Conservation (phyloP, 2,888 invertebrate species). For the Macrophya alboannulata region DNA sequence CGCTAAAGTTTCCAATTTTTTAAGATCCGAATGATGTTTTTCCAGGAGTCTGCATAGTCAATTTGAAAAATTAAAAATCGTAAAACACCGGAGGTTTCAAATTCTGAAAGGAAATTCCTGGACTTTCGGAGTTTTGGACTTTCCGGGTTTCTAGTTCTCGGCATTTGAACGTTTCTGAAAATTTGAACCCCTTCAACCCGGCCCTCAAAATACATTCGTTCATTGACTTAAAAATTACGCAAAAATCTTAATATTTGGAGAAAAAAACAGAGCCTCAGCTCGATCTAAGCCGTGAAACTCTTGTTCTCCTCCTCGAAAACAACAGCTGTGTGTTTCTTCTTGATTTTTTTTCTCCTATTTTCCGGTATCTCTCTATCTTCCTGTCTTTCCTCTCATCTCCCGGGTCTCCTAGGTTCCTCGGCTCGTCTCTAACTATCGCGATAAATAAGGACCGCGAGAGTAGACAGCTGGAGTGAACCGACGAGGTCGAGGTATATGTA, state of each 20-base stretch:
- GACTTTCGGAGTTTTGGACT: no score
- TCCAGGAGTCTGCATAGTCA: no score
- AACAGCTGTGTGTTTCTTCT: slow-evolving; percentile 41
- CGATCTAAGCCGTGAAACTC: neutral
- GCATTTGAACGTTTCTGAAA: no score
- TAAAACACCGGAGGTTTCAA: no score
- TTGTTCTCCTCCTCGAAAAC: slow-evolving; percentile 44
- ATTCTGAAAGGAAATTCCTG: no score
- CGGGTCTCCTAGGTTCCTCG: neutral
- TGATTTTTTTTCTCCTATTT: neutral
- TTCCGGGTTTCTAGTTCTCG: no score
- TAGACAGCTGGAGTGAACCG: slow-evolving; percentile 43
- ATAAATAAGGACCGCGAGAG: slow-evolving; percentile 26
- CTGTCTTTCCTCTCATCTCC: slow-evolving; percentile 41
- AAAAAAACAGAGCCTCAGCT: neutral
- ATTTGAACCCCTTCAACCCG: no score
- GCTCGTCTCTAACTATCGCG: slow-evolving; percentile 38
- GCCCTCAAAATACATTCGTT: no score
- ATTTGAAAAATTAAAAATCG: no score
- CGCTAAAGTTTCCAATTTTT: no score
- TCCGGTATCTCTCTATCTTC: slow-evolving; percentile 22
- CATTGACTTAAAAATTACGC: neutral
- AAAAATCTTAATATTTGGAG: neutral
- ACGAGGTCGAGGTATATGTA: neutral
- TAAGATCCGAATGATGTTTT: no score